Percentiles rank a stretch among this genome's conserved stretches.
phyloP scores from a whole-genome alignment of 2,888 invertebrate genomes.

The Acholoe squamosa region DNA sequence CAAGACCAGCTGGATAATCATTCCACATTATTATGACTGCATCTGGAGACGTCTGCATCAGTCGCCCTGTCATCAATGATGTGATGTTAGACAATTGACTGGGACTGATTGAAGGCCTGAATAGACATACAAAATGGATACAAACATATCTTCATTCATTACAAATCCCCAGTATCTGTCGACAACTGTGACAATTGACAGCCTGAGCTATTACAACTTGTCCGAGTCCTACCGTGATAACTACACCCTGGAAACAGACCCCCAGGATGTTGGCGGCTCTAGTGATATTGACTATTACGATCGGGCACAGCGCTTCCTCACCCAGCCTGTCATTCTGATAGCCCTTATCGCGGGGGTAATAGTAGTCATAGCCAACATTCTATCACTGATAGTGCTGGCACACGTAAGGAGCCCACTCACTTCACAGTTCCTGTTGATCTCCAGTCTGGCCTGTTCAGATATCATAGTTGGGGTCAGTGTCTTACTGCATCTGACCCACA shows the following conservation, averaged over 20 bases:
- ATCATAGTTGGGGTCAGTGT: constrained; percentile 75
- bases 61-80: no score
- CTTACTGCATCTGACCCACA: constrained; percentile 73
- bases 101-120: no score
- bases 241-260: background rate
- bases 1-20: no score
- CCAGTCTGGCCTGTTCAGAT: constrained; percentile 76
- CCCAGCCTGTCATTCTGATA: constrained; percentile 61
- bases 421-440: constrained; percentile 76
- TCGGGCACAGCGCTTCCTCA: constrained; percentile 33
- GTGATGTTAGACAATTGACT: no score
- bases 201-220: background rate
- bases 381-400: constrained; percentile 75
- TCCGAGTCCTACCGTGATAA: background rate
- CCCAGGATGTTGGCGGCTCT: background rate
- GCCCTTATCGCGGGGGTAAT: constrained; percentile 68
- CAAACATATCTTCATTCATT: background rate
- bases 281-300: constrained; percentile 37
- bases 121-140: background rate
- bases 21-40: no score
- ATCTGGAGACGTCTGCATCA: no score
- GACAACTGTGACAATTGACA: background rate
- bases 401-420: constrained; percentile 72
- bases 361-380: constrained; percentile 72
- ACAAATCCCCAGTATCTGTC: background rate